phyloP scores from a whole-genome alignment of 2,797 vertebrate species.

The Chelidonichthys spinosus region DNA sequence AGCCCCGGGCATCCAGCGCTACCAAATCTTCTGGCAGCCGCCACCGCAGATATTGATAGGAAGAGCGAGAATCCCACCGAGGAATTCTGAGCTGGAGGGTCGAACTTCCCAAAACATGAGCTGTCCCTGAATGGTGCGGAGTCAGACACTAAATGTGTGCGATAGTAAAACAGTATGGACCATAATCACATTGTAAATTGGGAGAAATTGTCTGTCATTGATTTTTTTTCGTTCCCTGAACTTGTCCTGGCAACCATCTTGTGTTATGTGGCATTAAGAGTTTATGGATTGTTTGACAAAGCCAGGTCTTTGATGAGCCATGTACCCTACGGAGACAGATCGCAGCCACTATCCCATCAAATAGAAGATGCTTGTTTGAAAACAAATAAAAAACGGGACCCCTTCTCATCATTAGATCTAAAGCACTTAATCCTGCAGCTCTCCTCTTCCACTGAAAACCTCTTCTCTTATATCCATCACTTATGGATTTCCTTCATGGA shows the following conservation, averaged over 20 bases:
- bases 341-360: constrained; percentile 67
- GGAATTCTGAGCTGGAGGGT: constrained; percentile 66
- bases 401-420: constrained; percentile 77
- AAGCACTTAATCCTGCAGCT: constrained; percentile 78
- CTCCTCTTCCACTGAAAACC: constrained; percentile 58
- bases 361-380: constrained; percentile 71
- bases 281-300: constrained; percentile 79
- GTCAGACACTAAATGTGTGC: constrained; percentile 29
- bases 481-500: constrained; percentile 61
- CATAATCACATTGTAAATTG: constrained; percentile 63
- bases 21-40: constrained; percentile 82
- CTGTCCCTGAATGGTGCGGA: constrained; percentile 32
- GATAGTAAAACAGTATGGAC: constrained; percentile 40
- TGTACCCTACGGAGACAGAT: constrained; percentile 74
- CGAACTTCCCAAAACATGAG: constrained; percentile 56
- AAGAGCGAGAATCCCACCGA: constrained; percentile 66
- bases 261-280: constrained; percentile 59
- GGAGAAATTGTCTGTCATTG: constrained; percentile 65
- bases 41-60: constrained; percentile 78
- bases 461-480: constrained; percentile 63
- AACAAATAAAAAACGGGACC: constrained; percentile 76
- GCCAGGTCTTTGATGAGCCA: constrained; percentile 77
- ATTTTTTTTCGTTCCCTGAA: constrained; percentile 58
- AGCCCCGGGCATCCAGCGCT: constrained; percentile 70
- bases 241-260: constrained; percentile 49